Evolutionary conservation across 2,797 vertebrate species (phyloP), one percentile per base, ranked within the genome.

Genomic region (Paguma larvata): DNA sequence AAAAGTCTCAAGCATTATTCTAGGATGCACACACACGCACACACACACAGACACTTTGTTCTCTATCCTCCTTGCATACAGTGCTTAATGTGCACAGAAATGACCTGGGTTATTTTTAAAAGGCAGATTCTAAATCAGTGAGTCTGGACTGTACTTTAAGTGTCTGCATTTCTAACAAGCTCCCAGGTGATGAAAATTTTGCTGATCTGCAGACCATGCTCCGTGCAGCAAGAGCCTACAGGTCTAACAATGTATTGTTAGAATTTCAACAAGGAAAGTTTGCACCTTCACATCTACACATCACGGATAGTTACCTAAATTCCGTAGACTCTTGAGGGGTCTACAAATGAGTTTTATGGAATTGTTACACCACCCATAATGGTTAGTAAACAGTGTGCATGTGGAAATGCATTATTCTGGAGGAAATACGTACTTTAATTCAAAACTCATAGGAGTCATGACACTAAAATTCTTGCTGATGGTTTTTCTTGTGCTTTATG

Each of bases 1-100:
- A 96, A 94, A 85, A 13, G 3, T 8, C 34, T 56, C 86, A 75
- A 53, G 59, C 80, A 80, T 88, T 88, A 91, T 88, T 88, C 32
- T 89, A 83, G 9, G 48, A 63, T 85, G 14, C 10, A 51, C 5
- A 46, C 12, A 79, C 11, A 23, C 21, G 3, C 13, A 85, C 23
- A 44, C 16, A 23, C 27, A 77, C 25, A 41, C 83, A 68, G 38
- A 94, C 27, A 65, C 13, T 51, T 86, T 68, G 25, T 48, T 48
- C 56, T 72, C 59, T 75, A 10, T 12, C 23, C 32, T 73, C 19
- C 84, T 84, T n/a, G 21, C 83, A 2, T n/a, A 3, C 8, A 23
- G 38, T 44, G 7, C 27, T 73, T 89, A 32, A 48, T 41, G 10
- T 91, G 14, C 3, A 32, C 10, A 72, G 23, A 85, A 78, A 94